These are phyloP conservation scores for Eutolmus rufibarbis DNA, from an alignment of 2,888 invertebrate species.

Conservation along the genomic window DNA sequence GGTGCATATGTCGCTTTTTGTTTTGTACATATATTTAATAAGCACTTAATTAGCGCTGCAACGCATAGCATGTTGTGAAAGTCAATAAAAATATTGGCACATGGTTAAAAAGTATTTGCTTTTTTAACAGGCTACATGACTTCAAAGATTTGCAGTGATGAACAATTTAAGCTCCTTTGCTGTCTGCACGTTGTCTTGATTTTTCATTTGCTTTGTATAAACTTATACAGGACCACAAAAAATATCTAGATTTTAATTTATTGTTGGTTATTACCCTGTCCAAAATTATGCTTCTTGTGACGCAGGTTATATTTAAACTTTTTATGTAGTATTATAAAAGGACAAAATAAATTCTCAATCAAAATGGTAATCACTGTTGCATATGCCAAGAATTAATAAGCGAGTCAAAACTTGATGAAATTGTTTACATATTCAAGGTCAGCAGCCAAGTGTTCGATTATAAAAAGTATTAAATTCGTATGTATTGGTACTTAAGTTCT, in stretches of 20 bases:
- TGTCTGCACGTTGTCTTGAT: not conserved
- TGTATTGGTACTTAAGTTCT: too few relatives aligned
- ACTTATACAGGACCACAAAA: not conserved
- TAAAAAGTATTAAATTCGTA: too few relatives aligned
- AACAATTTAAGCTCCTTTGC: not conserved
- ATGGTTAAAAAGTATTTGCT: not conserved
- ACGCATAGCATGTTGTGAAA: not conserved
- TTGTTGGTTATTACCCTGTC: too few relatives aligned
- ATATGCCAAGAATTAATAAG: too few relatives aligned
- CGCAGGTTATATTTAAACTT: too few relatives aligned
- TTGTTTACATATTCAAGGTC: too few relatives aligned
- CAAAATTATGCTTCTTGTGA: too few relatives aligned
- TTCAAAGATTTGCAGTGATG: not conserved
- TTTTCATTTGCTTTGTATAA: not conserved
- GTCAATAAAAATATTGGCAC: not conserved
- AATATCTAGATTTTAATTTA: not conserved
- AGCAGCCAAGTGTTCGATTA: too few relatives aligned
- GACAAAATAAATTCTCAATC: too few relatives aligned
- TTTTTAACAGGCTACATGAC: not conserved
- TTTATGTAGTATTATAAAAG: too few relatives aligned
- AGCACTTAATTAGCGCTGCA: not conserved
- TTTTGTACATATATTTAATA: not conserved
- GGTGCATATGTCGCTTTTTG: not conserved
- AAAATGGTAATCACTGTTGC: too few relatives aligned
- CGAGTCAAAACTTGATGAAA: too few relatives aligned